Percentiles rank a stretch among this genome's conserved stretches.
Conservation (phyloP, 2,113 vertebrate species). For the Camelus bactrianus region DNA sequence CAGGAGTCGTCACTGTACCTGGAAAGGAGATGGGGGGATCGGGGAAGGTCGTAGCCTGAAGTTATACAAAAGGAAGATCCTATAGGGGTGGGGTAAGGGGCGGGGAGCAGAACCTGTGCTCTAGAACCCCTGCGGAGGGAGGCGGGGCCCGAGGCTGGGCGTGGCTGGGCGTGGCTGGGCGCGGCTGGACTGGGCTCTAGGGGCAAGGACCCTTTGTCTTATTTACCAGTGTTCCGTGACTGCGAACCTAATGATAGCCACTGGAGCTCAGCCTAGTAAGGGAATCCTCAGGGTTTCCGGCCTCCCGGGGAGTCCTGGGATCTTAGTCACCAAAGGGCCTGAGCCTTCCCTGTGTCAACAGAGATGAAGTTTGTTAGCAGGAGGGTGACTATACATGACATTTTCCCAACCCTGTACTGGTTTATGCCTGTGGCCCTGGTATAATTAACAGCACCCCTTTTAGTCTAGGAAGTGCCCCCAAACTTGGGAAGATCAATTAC, state of each 20-base stretch:
- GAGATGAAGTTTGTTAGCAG: background rate
- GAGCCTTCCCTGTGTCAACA: background rate
- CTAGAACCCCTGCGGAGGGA: background rate
- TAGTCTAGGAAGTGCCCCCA: background rate
- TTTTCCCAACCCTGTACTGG: background rate
- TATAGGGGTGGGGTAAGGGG: background rate
- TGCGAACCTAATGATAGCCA: background rate
- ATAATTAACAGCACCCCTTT: background rate
- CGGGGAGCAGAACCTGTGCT: background rate
- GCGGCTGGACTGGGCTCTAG: background rate
- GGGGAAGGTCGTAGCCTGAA: background rate
- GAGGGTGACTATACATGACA: background rate
- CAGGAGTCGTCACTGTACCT: background rate
- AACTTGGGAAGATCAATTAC: background rate
- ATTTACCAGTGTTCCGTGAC: background rate
- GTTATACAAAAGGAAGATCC: background rate
- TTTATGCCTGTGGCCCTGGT: background rate
- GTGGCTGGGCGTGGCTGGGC: background rate
- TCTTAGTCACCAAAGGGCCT: constrained; percentile 4
- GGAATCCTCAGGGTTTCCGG: background rate
- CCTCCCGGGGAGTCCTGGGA: background rate
- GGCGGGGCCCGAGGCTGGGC: background rate
- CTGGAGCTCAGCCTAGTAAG: background rate
- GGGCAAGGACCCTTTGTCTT: background rate
- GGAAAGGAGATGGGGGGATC: background rate